phyloP scores from a whole-genome alignment of 2,888 invertebrate species.

The Rotaria socialis region DNA sequence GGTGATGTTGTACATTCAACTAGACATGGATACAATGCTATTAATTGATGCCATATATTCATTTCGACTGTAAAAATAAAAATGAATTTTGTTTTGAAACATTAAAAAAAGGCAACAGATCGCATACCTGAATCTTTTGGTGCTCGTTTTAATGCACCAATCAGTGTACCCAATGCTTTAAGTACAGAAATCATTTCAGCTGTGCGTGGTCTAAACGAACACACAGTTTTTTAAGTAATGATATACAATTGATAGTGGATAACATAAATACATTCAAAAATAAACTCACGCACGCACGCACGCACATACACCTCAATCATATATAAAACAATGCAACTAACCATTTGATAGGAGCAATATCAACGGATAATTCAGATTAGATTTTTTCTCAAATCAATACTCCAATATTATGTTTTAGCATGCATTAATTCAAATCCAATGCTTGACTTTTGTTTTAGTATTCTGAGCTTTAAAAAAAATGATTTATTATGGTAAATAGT shows the following conservation, averaged over 20 bases:
- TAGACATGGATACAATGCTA: conserved; percentile 80
- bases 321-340: background rate
- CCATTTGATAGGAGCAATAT: background rate
- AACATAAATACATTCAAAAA: too few species aligned
- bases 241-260: background rate
- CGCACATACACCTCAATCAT: background rate
- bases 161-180: conserved; percentile 84
- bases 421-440: background rate
- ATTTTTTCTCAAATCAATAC: too few species aligned
- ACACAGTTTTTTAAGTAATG: conserved; percentile 37
- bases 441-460: background rate
- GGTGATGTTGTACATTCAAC: conserved; percentile 77
- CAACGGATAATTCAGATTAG: background rate
- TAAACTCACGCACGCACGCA: too few species aligned
- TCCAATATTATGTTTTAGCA: background rate
- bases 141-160: conserved; percentile 84
- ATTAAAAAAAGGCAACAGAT: too few species aligned
- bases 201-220: conserved; percentile 72
- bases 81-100: background rate
- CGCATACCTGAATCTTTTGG: conserved; percentile 73
- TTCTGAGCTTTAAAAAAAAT: background rate
- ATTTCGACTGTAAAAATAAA: conserved; percentile 69
- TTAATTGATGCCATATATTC: conserved; percentile 85
- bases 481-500: background rate
- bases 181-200: conserved; percentile 92